These are phyloP conservation scores for Oxygymnocypris stewartii DNA, from an alignment of 2,113 vertebrate genomes.

Conservation along the genomic window DNA sequence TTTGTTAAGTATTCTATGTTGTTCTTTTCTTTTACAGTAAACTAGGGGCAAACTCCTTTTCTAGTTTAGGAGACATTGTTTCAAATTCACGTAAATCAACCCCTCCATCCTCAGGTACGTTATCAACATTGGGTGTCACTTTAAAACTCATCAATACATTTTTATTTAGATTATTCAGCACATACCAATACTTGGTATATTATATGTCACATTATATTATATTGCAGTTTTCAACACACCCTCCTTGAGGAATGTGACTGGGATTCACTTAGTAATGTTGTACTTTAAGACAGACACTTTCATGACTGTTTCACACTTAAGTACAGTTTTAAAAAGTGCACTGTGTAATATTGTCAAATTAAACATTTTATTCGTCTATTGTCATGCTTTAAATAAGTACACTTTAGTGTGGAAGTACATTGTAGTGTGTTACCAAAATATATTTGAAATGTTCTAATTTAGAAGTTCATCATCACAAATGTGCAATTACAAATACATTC, in stretches of 20 bases:
- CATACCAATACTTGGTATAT: not conserved
- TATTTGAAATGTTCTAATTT: no score
- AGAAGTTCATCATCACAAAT: no score
- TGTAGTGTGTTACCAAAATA: no score
- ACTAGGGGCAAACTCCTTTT: slow-evolving; percentile 95
- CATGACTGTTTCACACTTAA: not conserved
- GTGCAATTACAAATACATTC: no score
- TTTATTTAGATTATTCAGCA: not conserved
- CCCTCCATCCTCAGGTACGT: slow-evolving; percentile 95
- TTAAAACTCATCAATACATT: not conserved
- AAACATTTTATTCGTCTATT: not conserved
- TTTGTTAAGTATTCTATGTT: not conserved
- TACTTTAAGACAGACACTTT: not conserved
- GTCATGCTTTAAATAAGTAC: no score
- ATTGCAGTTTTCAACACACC: not conserved
- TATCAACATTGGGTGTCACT: not conserved
- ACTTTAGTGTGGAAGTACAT: no score
- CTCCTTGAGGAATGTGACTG: not conserved
- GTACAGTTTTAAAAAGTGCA: not conserved
- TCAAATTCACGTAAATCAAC: slow-evolving; percentile 96
- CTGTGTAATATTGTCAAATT: not conserved
- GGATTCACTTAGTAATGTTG: not conserved
- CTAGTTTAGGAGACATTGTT: slow-evolving; percentile 97
- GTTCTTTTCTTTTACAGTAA: slow-evolving; percentile 76
- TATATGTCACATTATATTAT: not conserved